Conservation (phyloP, 92 coral and sea anemone species). For the Palythoa grandiflora region DNA sequence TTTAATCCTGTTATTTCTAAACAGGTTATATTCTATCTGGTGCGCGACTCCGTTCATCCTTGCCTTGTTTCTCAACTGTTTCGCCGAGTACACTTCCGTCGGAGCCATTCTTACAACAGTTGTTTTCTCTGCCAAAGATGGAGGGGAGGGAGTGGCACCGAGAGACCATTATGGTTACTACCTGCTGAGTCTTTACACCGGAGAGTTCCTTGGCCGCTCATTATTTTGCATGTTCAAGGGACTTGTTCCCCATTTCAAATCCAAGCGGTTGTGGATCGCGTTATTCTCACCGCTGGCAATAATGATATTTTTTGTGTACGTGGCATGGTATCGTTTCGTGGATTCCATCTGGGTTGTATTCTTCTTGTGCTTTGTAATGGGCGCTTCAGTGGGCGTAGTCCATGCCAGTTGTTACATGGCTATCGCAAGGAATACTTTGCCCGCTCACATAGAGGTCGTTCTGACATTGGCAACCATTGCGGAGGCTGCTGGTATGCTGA, state of each 20-base stretch:
- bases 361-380: conserved; percentile 69
- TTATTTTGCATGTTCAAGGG: conserved; percentile 74
- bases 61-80: conserved; percentile 66
- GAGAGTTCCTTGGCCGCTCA: conserved; percentile 88
- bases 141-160: conserved; percentile 64
- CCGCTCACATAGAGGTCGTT: conserved; percentile 58
- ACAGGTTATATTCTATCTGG: conserved; percentile 64
- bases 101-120: conserved; percentile 76
- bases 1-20: background rate
- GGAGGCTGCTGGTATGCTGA: conserved; percentile 76
- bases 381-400: conserved; percentile 66
- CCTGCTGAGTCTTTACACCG: conserved; percentile 77
- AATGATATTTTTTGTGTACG: conserved; percentile 63
- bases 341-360: conserved; percentile 67
- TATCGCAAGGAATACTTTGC: conserved; percentile 56
- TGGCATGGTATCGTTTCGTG: conserved; percentile 74
- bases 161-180: conserved; percentile 83
- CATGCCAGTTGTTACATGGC: conserved; percentile 69
- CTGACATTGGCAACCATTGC: conserved; percentile 64
- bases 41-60: conserved; percentile 54
- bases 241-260: conserved; percentile 67
- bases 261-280: conserved; percentile 53
- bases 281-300: conserved; percentile 66
- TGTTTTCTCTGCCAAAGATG: conserved; percentile 55
- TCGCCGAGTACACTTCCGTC: conserved; percentile 70